Percentiles rank a stretch among this genome's conserved stretches.
Conservation (phyloP, 2,797 vertebrate genomes). For the Pseudomugil gertrudae region DNA sequence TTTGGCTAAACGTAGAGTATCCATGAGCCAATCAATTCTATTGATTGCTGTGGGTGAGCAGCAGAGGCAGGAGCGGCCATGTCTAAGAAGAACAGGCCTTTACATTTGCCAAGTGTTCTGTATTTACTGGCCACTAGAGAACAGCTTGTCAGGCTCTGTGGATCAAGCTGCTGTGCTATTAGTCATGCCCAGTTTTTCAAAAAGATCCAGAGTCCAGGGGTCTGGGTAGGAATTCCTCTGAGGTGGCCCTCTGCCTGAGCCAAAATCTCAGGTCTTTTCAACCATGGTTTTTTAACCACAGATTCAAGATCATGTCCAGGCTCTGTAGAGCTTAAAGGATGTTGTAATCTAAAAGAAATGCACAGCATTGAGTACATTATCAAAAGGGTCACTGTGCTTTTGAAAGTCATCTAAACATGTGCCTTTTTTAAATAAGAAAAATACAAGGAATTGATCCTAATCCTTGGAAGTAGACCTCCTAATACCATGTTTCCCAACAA, state of each 20-base stretch:
- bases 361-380: constrained; percentile 14
- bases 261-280: constrained; percentile 32
- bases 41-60: constrained; percentile 68
- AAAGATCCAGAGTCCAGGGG: constrained; percentile 43
- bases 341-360: constrained; percentile 32
- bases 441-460: constrained; percentile 11
- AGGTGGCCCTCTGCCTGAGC: constrained; percentile 49
- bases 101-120: constrained; percentile 67
- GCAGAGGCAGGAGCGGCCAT: constrained; percentile 39
- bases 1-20: constrained; percentile 61
- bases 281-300: constrained; percentile 17
- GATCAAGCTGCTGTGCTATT: constrained; percentile 62
- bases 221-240: constrained; percentile 51
- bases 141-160: constrained; percentile 64
- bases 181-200: constrained; percentile 69
- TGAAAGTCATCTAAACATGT: constrained; percentile 12
- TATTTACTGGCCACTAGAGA: constrained; percentile 76
- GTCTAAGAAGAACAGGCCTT: constrained; percentile 54
- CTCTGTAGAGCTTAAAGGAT: constrained; percentile 18
- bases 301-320: constrained; percentile 30
- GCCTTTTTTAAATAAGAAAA: constrained; percentile 16
- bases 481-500: not conserved
- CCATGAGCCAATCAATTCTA: constrained; percentile 62
- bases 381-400: constrained; percentile 8
- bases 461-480: constrained; percentile 21